Conservation (phyloP, 2,888 invertebrate species). For the Invenusta paracnida region DNA sequence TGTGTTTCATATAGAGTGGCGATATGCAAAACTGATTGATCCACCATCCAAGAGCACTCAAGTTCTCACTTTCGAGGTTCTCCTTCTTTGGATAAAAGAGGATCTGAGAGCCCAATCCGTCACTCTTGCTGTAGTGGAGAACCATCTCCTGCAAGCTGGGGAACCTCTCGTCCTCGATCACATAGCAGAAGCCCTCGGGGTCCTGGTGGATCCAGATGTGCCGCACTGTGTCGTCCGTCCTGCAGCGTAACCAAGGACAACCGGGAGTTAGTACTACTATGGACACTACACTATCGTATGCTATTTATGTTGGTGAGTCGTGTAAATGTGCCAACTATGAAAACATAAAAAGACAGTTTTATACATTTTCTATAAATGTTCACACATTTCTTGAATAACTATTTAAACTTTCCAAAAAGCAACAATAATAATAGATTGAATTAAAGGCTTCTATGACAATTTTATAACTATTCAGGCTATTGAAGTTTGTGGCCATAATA, state of each 20-base stretch:
- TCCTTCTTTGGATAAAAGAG: neutral
- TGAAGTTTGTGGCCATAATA: no score
- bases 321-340: no score
- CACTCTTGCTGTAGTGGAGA: neutral
- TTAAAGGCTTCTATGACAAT: neutral
- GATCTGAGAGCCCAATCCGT: constrained; percentile 4
- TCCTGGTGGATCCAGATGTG: constrained; percentile 37
- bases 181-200: constrained; percentile 32
- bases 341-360: neutral
- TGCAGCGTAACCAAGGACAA: no score
- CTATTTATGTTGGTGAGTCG: neutral
- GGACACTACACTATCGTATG: neutral
- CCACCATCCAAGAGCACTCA: neutral
- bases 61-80: constrained; percentile 25
- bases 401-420: neutral
- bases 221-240: constrained; percentile 16
- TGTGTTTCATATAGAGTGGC: no score
- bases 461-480: no score
- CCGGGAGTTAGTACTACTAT: no score
- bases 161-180: neutral
- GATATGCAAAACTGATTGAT: no score
- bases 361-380: neutral
- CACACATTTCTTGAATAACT: neutral
- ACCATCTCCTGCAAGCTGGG: constrained; percentile 32
- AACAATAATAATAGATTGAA: neutral